Percentiles rank a stretch among this genome's conserved stretches.
These are phyloP conservation scores for Lerema accius DNA, from an alignment of 1,140 invertebrate genomes.

Conservation along the genomic window DNA sequence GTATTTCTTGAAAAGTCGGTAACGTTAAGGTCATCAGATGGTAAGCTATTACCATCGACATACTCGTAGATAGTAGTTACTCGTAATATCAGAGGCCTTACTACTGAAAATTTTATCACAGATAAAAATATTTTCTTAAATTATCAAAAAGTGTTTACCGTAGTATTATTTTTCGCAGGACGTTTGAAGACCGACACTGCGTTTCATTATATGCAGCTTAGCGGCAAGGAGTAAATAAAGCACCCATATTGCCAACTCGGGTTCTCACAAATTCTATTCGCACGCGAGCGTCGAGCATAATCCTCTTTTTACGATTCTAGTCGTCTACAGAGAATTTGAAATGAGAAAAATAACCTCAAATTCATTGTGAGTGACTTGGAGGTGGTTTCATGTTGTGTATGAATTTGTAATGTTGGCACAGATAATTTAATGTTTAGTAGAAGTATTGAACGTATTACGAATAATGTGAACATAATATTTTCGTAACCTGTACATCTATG, in stretches of 20 bases:
- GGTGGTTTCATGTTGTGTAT: conserved; percentile 65
- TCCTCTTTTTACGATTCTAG: conserved; percentile 80
- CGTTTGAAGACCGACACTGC: conserved; percentile 77
- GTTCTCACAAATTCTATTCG: conserved; percentile 74
- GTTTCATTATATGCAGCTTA: conserved; percentile 83
- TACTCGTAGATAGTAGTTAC: no score
- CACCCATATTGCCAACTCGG: conserved; percentile 74
- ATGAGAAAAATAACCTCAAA: conserved; percentile 78
- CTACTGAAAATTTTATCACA: no score
- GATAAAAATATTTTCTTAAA: no score
- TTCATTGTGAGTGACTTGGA: conserved; percentile 66
- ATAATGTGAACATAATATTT: no score
- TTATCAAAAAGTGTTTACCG: conserved; percentile 49
- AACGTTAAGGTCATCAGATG: no score
- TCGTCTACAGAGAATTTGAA: conserved; percentile 75
- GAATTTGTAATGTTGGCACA: conserved; percentile 36
- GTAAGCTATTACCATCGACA: no score
- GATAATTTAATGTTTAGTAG: conserved; percentile 11
- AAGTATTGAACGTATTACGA: background rate
- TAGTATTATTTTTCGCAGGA: conserved; percentile 61
- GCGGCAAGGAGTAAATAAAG: conserved; percentile 77
- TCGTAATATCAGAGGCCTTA: no score
- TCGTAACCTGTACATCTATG: no score
- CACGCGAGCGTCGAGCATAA: conserved; percentile 69
- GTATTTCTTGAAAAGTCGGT: no score